Conservation (phyloP, 1,140 invertebrate genomes). For the Hermetia illucens region DNA sequence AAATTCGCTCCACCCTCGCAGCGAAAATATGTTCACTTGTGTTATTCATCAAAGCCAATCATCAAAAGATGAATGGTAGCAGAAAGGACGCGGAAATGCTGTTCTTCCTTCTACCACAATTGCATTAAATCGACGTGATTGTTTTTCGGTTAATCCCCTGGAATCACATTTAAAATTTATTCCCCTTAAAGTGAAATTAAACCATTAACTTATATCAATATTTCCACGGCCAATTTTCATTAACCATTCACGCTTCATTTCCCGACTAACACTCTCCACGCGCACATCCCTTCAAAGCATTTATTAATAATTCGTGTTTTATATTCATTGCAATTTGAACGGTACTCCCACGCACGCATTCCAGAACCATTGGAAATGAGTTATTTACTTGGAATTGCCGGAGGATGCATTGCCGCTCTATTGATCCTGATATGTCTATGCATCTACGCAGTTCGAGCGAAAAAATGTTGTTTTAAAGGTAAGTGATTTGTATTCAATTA, state of each 20-base stretch:
- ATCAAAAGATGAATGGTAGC: no score
- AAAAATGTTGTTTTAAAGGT: slow-evolving; percentile 53
- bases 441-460: slow-evolving; percentile 42
- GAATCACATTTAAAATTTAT: not conserved
- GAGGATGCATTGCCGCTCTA: slow-evolving; percentile 39
- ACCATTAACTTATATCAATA: not conserved
- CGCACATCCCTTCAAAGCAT: no score
- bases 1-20: no score
- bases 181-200: not conserved
- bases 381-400: slow-evolving; percentile 43
- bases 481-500: slow-evolving; percentile 28
- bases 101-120: no score
- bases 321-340: not conserved
- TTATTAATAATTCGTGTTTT: not conserved
- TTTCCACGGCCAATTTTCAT: not conserved
- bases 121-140: no score
- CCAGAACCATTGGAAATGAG: slow-evolving; percentile 49
- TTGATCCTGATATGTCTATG: slow-evolving; percentile 39
- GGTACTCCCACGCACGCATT: slow-evolving; percentile 15
- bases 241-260: not conserved
- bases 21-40: no score
- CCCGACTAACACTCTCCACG: no score
- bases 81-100: no score
- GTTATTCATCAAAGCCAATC: no score
- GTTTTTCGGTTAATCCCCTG: no score